Conservation (phyloP, 2,797 vertebrate genomes). For the Ctenosaura bakeri region DNA sequence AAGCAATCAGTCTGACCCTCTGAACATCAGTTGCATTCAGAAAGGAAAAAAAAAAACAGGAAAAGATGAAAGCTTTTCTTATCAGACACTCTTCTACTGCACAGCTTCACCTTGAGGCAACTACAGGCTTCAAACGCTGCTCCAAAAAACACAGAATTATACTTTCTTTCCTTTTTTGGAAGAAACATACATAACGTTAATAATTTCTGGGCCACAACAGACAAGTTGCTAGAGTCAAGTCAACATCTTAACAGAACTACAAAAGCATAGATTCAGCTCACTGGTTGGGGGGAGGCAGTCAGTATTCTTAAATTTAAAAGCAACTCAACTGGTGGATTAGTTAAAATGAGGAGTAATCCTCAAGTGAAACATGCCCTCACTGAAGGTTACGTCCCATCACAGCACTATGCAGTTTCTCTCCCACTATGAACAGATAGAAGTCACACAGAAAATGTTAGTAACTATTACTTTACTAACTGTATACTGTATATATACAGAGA, state of each 20-base stretch:
- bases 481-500: neutral
- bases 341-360: neutral
- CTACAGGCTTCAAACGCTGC: conserved; percentile 57
- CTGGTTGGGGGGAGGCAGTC: neutral
- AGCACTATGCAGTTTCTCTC: no score
- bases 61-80: conserved; percentile 71
- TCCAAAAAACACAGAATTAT: conserved; percentile 41
- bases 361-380: neutral
- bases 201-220: conserved; percentile 47
- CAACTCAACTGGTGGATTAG: conserved; percentile 10
- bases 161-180: conserved; percentile 48
- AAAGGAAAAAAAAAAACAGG: conserved; percentile 36
- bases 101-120: conserved; percentile 67
- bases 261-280: conserved; percentile 35
- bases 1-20: conserved; percentile 57
- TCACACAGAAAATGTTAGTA: neutral
- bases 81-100: conserved; percentile 53
- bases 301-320: conserved; percentile 8
- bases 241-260: conserved; percentile 33
- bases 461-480: neutral
- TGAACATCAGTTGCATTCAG: conserved; percentile 59
- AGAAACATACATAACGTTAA: conserved; percentile 33
- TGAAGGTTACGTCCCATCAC: neutral
- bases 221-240: conserved; percentile 46
- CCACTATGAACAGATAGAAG: neutral